phyloP scores from a whole-genome alignment of 2,888 invertebrate genomes.

The Acanthosepion pharaonis region DNA sequence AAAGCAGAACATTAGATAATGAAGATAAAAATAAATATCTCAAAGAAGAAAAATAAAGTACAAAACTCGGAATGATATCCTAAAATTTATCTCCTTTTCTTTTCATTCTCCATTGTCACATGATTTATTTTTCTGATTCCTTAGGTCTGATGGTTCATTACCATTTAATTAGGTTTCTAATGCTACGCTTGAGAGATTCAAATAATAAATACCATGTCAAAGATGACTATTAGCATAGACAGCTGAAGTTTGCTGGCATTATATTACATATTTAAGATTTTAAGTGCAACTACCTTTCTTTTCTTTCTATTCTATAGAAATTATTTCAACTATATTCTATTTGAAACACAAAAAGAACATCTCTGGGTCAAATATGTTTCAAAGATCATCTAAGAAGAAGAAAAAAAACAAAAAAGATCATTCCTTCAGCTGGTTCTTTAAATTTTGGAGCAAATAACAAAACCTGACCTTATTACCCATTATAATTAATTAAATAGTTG shows the following conservation, averaged over 20 bases:
- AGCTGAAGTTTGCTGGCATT: neutral
- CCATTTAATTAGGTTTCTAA: neutral
- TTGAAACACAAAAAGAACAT: too few species aligned
- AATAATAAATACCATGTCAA: slow-evolving; percentile 4
- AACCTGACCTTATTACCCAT: too few species aligned
- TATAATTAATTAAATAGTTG: too few species aligned
- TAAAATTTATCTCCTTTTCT: neutral
- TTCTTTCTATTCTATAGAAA: neutral
- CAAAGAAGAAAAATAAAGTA: neutral
- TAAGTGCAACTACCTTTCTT: neutral
- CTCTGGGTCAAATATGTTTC: too few species aligned
- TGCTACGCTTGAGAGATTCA: neutral
- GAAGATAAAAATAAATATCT: neutral
- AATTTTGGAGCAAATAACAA: too few species aligned
- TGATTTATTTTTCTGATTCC: neutral
- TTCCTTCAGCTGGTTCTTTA: too few species aligned
- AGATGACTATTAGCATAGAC: neutral
- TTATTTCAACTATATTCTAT: neutral
- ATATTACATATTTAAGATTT: neutral
- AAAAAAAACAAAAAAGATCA: too few species aligned
- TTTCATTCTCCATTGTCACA: neutral
- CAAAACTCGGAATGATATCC: neutral
- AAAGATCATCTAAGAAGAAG: too few species aligned
- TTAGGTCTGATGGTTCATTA: neutral
- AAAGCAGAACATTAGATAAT: neutral